Conservation (phyloP, 1,140 invertebrate genomes). For the Teleogryllus occipitalis region DNA sequence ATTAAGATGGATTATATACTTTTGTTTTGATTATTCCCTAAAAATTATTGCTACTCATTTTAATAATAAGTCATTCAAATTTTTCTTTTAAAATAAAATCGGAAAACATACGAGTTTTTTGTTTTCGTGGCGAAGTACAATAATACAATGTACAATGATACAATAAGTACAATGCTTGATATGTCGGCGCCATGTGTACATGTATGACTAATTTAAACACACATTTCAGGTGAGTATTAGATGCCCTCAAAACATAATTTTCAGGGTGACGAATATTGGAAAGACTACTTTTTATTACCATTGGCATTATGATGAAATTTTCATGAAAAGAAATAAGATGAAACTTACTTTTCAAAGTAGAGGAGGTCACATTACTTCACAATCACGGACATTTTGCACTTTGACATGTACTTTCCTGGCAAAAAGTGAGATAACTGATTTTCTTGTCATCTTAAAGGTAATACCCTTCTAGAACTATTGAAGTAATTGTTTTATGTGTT, state of each 20-base stretch:
- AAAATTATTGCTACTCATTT: no score
- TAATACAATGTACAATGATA: no score
- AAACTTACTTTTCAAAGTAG: conserved; percentile 26
- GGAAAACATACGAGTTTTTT: no score
- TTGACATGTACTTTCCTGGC: conserved; percentile 20
- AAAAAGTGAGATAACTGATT: conserved; percentile 21
- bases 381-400: conserved; percentile 14
- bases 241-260: conserved; percentile 15
- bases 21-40: neutral
- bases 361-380: conserved; percentile 28
- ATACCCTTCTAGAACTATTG: conserved; percentile 13
- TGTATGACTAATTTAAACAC: no score
- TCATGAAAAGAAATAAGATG: conserved; percentile 25
- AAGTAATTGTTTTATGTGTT: neutral
- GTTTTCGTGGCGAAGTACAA: no score
- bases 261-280: conserved; percentile 35
- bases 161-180: no score
- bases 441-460: conserved; percentile 31
- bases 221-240: conserved; percentile 7
- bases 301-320: conserved; percentile 32
- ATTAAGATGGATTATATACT: neutral
- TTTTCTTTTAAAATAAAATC: no score
- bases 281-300: conserved; percentile 34
- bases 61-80: no score
- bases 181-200: no score